phyloP scores from a whole-genome alignment of 2,113 vertebrate species.

The Ceuthmochares aereus region DNA sequence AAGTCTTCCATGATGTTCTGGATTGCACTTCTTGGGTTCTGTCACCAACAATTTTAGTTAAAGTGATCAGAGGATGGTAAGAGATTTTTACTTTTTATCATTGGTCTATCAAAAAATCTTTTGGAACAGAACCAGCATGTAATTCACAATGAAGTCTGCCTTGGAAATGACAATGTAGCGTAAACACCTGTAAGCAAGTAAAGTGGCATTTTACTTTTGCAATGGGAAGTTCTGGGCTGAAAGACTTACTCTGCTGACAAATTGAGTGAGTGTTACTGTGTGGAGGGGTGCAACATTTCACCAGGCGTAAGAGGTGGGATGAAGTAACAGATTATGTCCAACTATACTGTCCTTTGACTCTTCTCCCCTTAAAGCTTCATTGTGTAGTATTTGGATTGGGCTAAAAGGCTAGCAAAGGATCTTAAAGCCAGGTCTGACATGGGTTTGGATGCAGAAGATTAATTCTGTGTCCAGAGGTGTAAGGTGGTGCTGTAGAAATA shows the following conservation, averaged over 20 bases:
- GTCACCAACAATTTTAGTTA: constrained; percentile 85
- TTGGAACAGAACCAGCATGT: neutral
- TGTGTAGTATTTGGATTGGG: neutral
- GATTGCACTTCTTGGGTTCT: constrained; percentile 87
- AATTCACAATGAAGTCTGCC: neutral
- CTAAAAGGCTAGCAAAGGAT: neutral
- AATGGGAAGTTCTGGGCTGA: neutral
- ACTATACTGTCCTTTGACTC: neutral
- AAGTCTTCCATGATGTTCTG: constrained; percentile 82
- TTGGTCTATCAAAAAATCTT: neutral
- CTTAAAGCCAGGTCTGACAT: neutral
- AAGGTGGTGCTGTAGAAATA: neutral
- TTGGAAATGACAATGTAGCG: neutral
- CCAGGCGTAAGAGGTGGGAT: neutral
- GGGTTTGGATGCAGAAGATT: neutral
- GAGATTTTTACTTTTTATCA: neutral
- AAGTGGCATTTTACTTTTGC: neutral
- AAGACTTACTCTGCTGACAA: neutral
- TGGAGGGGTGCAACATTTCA: neutral
- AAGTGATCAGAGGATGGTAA: constrained; percentile 93
- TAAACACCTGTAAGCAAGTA: neutral
- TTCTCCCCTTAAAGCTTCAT: neutral
- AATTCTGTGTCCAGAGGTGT: neutral
- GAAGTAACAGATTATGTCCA: neutral
- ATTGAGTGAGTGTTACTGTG: neutral